phyloP scores from a whole-genome alignment of 1,140 invertebrate species.

The Drosophila bocki region DNA sequence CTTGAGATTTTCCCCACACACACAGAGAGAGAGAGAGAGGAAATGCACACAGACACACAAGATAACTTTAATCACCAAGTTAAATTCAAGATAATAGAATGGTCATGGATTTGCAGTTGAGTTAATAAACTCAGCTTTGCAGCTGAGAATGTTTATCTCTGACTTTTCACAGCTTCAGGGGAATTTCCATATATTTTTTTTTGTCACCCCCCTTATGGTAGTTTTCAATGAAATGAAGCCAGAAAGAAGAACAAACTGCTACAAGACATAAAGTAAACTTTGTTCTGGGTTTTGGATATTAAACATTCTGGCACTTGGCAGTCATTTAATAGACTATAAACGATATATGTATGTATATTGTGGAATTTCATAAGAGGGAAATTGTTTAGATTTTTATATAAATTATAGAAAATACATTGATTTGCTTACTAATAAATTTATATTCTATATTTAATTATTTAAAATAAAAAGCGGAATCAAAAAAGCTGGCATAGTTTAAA shows the following conservation, averaged over 20 bases:
- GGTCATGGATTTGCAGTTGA: conserved; percentile 41
- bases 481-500: too few species aligned
- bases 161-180: conserved; percentile 6
- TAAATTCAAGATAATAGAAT: conserved; percentile 49
- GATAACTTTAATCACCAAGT: conserved; percentile 49
- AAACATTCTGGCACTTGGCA: conserved; percentile 11
- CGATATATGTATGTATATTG: not conserved
- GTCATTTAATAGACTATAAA: not conserved
- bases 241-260: conserved; percentile 1
- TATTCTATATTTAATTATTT: too few species aligned
- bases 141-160: conserved; percentile 20
- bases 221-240: conserved; percentile 1
- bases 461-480: too few species aligned
- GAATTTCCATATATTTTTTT: conserved; percentile 5
- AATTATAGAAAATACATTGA: too few species aligned
- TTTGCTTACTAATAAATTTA: too few species aligned
- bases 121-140: conserved; percentile 42
- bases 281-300: not conserved
- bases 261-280: conserved; percentile 9
- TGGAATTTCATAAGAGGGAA: too few species aligned
- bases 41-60: conserved; percentile 10
- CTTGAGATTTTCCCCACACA: conserved; percentile 20
- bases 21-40: not conserved
- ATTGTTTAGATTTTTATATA: too few species aligned
- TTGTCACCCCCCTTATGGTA: not conserved